These are phyloP conservation scores for Drosophila insularis DNA, from an alignment of 1,140 invertebrate genomes.

Conservation along the genomic window DNA sequence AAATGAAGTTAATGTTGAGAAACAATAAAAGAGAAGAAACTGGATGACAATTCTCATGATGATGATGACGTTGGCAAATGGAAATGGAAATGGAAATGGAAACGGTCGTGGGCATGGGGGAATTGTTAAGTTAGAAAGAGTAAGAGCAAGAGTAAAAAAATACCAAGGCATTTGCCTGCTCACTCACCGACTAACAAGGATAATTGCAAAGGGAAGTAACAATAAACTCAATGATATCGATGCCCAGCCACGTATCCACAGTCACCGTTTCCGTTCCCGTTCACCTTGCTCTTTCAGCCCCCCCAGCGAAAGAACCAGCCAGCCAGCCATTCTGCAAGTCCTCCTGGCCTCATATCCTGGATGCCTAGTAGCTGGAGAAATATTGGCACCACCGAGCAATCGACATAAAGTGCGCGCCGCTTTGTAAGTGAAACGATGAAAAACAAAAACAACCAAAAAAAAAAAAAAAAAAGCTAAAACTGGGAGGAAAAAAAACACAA, in stretches of 20 bases:
- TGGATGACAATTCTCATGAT: background rate
- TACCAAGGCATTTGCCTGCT: conserved; percentile 46
- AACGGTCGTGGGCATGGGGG: background rate
- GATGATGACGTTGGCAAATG: conserved; percentile 5
- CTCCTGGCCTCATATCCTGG: conserved; percentile 32
- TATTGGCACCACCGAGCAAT: conserved; percentile 73
- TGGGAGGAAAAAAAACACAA: background rate
- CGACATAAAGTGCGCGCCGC: conserved; percentile 78
- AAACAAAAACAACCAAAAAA: conserved; percentile 33
- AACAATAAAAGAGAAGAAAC: conserved; percentile 5
- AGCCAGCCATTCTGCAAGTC: background rate
- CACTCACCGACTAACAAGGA: conserved; percentile 66
- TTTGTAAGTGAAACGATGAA: conserved; percentile 75
- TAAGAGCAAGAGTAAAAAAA: background rate
- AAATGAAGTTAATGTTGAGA: conserved; percentile 29
- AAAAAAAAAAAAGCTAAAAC: background rate
- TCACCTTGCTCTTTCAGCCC: background rate
- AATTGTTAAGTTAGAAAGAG: background rate
- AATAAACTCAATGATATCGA: conserved; percentile 79
- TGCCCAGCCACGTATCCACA: conserved; percentile 41
- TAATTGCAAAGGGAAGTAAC: conserved; percentile 79
- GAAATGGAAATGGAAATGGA: background rate
- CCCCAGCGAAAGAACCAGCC: background rate
- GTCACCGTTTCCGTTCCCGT: background rate
- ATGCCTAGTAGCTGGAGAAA: conserved; percentile 51